Percentiles rank a stretch among this genome's conserved stretches.
These are phyloP conservation scores for Hippopotamus amphibius DNA, from an alignment of 2,113 vertebrate species.

Conservation along the genomic window DNA sequence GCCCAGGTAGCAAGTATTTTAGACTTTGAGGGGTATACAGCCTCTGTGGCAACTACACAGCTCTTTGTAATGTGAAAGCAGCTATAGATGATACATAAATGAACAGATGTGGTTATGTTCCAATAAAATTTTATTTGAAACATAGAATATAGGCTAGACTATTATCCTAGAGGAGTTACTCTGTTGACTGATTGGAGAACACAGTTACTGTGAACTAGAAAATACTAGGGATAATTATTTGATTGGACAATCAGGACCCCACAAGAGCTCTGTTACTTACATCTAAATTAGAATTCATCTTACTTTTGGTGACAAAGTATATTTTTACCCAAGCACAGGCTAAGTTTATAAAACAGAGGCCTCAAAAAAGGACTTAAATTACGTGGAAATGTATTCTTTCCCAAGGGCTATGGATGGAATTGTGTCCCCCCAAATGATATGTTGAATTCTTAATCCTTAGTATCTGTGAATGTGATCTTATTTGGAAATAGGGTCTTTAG, in stretches of 20 bases:
- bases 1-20: background rate
- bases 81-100: background rate
- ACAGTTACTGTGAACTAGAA: background rate
- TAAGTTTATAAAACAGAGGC: background rate
- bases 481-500: background rate
- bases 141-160: background rate
- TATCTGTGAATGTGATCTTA: background rate
- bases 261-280: background rate
- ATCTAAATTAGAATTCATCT: constrained; percentile 44
- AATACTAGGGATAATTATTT: background rate
- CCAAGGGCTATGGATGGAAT: background rate
- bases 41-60: background rate
- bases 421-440: background rate
- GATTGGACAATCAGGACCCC: background rate
- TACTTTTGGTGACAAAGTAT: constrained; percentile 7
- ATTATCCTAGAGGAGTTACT: background rate
- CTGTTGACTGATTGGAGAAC: background rate
- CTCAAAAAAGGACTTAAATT: background rate
- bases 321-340: background rate
- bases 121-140: constrained; percentile 7
- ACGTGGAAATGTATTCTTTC: background rate
- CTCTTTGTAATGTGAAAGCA: background rate
- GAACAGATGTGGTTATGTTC: background rate
- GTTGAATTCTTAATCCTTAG: background rate
- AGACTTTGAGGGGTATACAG: background rate